These are phyloP conservation scores for Pedetes capensis DNA, from an alignment of 2,113 vertebrate species.

Conservation along the genomic window DNA sequence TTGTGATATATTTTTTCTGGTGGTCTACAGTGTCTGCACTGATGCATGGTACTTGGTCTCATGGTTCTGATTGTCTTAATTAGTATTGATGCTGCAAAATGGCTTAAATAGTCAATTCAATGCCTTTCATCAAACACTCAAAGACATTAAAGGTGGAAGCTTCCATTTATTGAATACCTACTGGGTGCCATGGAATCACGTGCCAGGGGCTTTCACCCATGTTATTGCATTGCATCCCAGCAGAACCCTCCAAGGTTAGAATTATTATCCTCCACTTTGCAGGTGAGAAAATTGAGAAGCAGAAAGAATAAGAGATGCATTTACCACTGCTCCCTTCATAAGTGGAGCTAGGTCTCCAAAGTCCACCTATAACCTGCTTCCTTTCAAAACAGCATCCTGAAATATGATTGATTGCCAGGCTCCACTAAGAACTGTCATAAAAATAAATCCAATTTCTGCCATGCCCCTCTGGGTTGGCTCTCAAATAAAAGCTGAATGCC, in stretches of 20 bases:
- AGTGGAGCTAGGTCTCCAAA: slow-evolving; percentile 37
- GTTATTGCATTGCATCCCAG: background rate
- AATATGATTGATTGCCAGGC: slow-evolving; percentile 56
- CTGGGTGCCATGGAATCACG: background rate
- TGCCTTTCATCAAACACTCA: background rate
- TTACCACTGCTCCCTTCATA: slow-evolving; percentile 8
- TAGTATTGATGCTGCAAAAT: slow-evolving; percentile 42
- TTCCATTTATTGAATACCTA: background rate
- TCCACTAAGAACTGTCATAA: slow-evolving; percentile 70
- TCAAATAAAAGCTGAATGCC: slow-evolving; percentile 63
- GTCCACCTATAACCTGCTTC: slow-evolving; percentile 51
- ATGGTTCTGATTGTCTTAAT: slow-evolving; percentile 59
- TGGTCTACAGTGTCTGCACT: background rate
- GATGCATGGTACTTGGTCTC: slow-evolving; percentile 25
- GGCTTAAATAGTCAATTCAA: background rate
- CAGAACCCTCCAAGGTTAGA: background rate
- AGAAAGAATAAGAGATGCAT: slow-evolving; percentile 14
- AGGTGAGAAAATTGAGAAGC: slow-evolving; percentile 46
- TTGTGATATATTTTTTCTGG: slow-evolving; percentile 46
- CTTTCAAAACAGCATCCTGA: slow-evolving; percentile 57
- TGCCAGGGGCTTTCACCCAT: background rate
- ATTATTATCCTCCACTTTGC: slow-evolving; percentile 18
- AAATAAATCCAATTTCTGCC: slow-evolving; percentile 73
- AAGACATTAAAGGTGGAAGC: background rate
- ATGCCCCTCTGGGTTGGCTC: slow-evolving; percentile 52